Conservation (phyloP, 1,140 invertebrate species). For the Drosophila erecta region DNA sequence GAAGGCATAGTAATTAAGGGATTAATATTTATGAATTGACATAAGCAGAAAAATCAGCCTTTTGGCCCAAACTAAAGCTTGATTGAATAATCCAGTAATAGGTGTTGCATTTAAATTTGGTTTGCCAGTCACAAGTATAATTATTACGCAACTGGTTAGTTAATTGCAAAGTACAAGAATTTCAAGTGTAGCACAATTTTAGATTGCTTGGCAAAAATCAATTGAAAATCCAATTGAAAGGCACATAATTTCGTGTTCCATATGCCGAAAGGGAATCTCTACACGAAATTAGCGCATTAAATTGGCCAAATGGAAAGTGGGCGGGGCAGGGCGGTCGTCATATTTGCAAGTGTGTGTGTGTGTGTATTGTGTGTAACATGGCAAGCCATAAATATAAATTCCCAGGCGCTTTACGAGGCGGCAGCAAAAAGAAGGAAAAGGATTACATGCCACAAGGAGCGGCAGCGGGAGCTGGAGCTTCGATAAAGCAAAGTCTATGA, state of each 20-base stretch:
- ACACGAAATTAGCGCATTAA: conserved; percentile 58
- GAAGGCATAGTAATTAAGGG: not conserved
- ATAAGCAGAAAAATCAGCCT: too few relatives aligned
- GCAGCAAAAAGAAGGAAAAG: conserved; percentile 28
- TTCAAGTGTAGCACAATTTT: too few relatives aligned
- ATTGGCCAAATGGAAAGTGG: conserved; percentile 12
- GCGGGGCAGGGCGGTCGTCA: not conserved
- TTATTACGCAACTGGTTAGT: too few relatives aligned
- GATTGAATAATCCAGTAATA: too few relatives aligned
- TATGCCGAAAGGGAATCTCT: conserved; percentile 29
- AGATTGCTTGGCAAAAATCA: too few relatives aligned
- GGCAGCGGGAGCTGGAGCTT: conserved; percentile 21
- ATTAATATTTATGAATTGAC: not conserved
- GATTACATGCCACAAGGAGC: conserved; percentile 64
- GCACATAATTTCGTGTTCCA: conserved; percentile 31
- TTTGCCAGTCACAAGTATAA: too few relatives aligned
- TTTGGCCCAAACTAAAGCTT: too few relatives aligned
- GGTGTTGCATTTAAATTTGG: too few relatives aligned
- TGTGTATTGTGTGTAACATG: conserved; percentile 4
- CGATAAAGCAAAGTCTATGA: conserved; percentile 70
- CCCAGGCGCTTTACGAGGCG: conserved; percentile 55
- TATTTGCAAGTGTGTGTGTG: conserved; percentile 34
- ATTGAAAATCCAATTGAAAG: too few relatives aligned
- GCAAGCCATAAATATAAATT: conserved; percentile 59
- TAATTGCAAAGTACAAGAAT: too few relatives aligned